Evolutionary conservation across 2,797 vertebrate genomes (phyloP), one percentile per base, ranked within the genome.

Genomic region (Tokudaia muenninki): DNA sequence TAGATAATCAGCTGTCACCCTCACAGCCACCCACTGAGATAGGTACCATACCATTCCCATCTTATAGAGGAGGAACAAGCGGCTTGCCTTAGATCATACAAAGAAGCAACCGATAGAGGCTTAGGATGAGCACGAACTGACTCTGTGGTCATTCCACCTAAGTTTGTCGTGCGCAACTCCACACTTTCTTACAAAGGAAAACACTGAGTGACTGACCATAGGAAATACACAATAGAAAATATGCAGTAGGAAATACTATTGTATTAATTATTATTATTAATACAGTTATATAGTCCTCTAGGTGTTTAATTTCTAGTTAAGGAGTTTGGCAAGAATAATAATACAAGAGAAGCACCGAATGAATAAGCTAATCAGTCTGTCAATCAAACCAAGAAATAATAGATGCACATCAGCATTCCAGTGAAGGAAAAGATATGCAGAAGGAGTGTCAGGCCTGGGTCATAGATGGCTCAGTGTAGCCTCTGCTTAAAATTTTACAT

Each of bases 71-170:
- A 92, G 65, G 88, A 94, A 91, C 41, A 84, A 78, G 77, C 41
- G 59, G n/a, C 21, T 94, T n/a, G 2, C 72, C n/a, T 50, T 67
- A 92, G 12, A 34, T 57, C 19, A 81, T 4, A 9, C 29, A 37
- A 67, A 93, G 61, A 72, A 16, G 77, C 59, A 21, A 70, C 24
- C 79, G 67, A 50, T 63, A 4, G 19, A 78, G 29, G 63, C 84
- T 92, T 81, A 63, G 80, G 97, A 99, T 99, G 63, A 99, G 99
- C 98, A 98, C 98, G 96, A 99, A 92, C 99, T 99, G 97, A 99
- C 8, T 67, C 16, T 50, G 12, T 5, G 2, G 17, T 81, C 65
- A 29, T 84, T 88, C 74, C 24, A 59, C 37, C 11, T 19, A 8
- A 47, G 22, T 77, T 55, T 4, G 3, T 24, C 8, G 16, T 3